Percentiles rank a stretch among this genome's conserved stretches.
Evolutionary conservation across 2,888 invertebrate genomes (phyloP).

Genomic region (Frankliniella intonsa): DNA sequence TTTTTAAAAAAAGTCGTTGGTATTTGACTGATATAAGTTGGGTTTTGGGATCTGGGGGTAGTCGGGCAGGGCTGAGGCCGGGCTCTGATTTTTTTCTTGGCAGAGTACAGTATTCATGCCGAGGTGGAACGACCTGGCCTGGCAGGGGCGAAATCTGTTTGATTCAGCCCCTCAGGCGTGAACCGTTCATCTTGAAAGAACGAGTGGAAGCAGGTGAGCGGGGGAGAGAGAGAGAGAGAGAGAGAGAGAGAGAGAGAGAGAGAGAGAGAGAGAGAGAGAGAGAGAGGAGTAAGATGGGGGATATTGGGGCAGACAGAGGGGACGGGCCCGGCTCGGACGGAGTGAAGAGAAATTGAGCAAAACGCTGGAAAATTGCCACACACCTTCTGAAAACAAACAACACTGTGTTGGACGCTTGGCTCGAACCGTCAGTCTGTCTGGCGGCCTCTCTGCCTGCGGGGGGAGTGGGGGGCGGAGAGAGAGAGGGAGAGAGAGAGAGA

Average conservation of each 20-base stretch:
- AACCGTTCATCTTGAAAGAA: background rate
- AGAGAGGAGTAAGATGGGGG: background rate
- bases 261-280: background rate
- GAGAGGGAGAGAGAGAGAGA: too few relatives aligned
- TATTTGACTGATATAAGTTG: too few relatives aligned
- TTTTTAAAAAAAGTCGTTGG: too few relatives aligned
- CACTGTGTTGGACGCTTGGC: background rate
- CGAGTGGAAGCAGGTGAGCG: slow-evolving; percentile 18
- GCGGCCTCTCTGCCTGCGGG: too few relatives aligned
- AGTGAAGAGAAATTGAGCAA: slow-evolving; percentile 26
- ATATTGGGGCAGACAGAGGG: slow-evolving; percentile 7
- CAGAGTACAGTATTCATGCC: too few relatives aligned
- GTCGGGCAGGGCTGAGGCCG: background rate
- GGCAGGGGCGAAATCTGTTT: background rate
- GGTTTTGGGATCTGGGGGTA: background rate
- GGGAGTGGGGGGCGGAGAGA: too few relatives aligned
- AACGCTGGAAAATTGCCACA: slow-evolving; percentile 26
- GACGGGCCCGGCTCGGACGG: background rate
- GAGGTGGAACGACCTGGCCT: too few relatives aligned
- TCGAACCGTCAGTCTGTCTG: too few relatives aligned
- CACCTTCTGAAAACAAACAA: slow-evolving; percentile 17
- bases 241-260: background rate
- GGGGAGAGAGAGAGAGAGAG: background rate
- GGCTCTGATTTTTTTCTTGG: background rate
- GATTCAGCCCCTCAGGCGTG: slow-evolving; percentile 1